phyloP scores from a whole-genome alignment of 2,888 invertebrate species.

The Xestia rhomboidea region DNA sequence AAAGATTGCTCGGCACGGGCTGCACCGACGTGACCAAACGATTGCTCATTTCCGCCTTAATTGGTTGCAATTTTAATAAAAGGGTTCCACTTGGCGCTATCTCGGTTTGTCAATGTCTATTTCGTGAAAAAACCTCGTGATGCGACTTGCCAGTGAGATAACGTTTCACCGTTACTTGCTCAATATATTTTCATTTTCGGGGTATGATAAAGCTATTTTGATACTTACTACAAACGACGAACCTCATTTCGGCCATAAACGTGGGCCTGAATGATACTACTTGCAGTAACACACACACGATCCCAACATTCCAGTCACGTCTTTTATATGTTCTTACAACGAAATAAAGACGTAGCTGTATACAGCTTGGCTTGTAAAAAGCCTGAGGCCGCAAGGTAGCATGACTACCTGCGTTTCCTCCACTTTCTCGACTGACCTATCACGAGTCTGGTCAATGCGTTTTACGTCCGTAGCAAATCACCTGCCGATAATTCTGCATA shows the following conservation, averaged over 20 bases:
- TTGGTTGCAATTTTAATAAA: slow-evolving; percentile 66
- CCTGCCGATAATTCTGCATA: slow-evolving; percentile 62
- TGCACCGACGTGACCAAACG: slow-evolving; percentile 70
- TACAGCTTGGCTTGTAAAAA: slow-evolving; percentile 37
- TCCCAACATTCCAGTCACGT: slow-evolving; percentile 54
- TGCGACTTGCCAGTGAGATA: slow-evolving; percentile 5
- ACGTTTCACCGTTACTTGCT: slow-evolving; percentile 7
- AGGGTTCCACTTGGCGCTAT: slow-evolving; percentile 29
- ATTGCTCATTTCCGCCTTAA: slow-evolving; percentile 78
- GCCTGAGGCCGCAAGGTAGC: slow-evolving; percentile 61
- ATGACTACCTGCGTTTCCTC: slow-evolving; percentile 58
- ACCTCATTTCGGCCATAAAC: slow-evolving; percentile 43
- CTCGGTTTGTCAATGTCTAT: slow-evolving; percentile 13
- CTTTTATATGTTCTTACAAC: slow-evolving; percentile 30
- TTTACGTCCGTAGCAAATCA: slow-evolving; percentile 68
- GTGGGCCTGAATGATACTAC: slow-evolving; percentile 24
- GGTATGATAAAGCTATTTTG: slow-evolving; percentile 23
- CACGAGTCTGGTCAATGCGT: slow-evolving; percentile 77
- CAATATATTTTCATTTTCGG: slow-evolving; percentile 18
- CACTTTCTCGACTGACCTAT: slow-evolving; percentile 85
- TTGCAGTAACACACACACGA: slow-evolving; percentile 13
- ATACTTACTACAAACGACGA: slow-evolving; percentile 45
- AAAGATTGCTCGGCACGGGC: slow-evolving; percentile 71
- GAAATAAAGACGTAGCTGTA: slow-evolving; percentile 41
- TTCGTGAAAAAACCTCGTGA: slow-evolving; percentile 11